These are phyloP conservation scores for Scylla paramamosain DNA, from an alignment of 1,140 invertebrate species.

Conservation along the genomic window DNA sequence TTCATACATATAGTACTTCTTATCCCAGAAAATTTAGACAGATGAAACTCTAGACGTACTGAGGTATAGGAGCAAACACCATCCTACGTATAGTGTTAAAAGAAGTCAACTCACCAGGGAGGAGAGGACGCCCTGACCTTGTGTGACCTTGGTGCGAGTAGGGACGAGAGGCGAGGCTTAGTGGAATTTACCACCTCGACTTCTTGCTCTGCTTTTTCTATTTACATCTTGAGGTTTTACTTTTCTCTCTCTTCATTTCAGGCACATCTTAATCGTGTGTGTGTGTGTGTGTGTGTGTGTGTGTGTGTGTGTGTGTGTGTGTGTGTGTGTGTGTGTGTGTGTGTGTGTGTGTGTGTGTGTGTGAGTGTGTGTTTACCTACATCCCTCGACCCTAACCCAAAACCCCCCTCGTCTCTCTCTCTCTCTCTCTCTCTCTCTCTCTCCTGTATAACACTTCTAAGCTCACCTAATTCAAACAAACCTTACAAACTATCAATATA, in stretches of 20 bases:
- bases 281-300: constrained; percentile 45
- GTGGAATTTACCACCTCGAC: too few species aligned
- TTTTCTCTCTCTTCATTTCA: background rate
- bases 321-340: constrained; percentile 46
- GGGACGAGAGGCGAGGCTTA: too few species aligned
- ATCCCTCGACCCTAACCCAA: background rate
- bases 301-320: constrained; percentile 37
- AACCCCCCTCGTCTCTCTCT: background rate
- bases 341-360: constrained; percentile 32
- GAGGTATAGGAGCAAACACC: background rate
- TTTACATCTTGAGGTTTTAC: background rate
- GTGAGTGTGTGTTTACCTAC: background rate
- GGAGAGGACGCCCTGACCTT: background rate
- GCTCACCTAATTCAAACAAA: background rate
- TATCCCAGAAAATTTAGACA: background rate
- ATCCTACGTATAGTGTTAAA: background rate
- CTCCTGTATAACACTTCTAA: background rate
- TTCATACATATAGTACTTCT: background rate
- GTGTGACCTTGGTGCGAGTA: too few species aligned
- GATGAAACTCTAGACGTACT: background rate
- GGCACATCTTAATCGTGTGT: background rate
- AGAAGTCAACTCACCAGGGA: background rate
- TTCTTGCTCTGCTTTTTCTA: background rate
- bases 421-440: background rate
- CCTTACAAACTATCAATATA: background rate